Evolutionary conservation across 2,113 vertebrate species (phyloP).

Genomic region (Verasper variegatus): DNA sequence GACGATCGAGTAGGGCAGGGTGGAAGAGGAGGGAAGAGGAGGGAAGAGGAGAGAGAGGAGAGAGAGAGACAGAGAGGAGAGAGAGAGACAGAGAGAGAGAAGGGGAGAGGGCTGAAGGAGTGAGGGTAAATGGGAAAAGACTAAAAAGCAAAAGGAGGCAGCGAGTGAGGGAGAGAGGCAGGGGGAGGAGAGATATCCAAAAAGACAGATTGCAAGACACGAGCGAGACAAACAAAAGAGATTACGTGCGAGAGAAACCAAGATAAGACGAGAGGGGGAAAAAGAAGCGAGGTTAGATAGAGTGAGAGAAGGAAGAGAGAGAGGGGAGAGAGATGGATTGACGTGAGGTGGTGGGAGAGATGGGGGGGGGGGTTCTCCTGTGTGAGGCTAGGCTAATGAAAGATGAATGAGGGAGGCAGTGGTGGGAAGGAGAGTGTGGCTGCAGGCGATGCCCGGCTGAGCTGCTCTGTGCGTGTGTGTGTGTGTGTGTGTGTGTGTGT

Average conservation of each 20-base stretch:
- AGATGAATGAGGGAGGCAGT: conserved; percentile 82
- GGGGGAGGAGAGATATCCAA: conserved; percentile 53
- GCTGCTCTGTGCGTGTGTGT: conserved; percentile 33
- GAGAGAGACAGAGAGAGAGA: conserved; percentile 9
- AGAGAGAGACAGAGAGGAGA: too few relatives aligned
- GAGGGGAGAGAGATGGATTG: conserved; percentile 28
- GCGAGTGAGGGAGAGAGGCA: conserved; percentile 14
- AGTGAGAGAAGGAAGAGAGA: conserved; percentile 30
- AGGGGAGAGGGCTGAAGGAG: conserved; percentile 32
- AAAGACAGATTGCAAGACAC: conserved; percentile 69
- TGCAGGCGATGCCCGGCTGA: conserved; percentile 73
- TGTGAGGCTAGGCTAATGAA: conserved; percentile 79
- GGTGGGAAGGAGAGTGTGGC: conserved; percentile 75
- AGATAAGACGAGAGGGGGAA: conserved; percentile 41
- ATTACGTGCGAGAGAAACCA: conserved; percentile 62
- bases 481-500: conserved; percentile 28
- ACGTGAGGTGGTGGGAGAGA: conserved; percentile 27
- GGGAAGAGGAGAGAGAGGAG: conserved; percentile 12
- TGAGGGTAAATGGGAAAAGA: conserved; percentile 55
- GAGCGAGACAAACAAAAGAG: conserved; percentile 74
- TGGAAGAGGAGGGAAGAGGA: conserved; percentile 16
- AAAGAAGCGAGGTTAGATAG: conserved; percentile 37
- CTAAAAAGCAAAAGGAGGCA: conserved; percentile 58
- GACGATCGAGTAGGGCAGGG: conserved; percentile 40
- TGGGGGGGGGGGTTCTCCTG: conserved; percentile 60